Conservation (phyloP, 1,140 invertebrate genomes). For the Hycleus phaleratus region DNA sequence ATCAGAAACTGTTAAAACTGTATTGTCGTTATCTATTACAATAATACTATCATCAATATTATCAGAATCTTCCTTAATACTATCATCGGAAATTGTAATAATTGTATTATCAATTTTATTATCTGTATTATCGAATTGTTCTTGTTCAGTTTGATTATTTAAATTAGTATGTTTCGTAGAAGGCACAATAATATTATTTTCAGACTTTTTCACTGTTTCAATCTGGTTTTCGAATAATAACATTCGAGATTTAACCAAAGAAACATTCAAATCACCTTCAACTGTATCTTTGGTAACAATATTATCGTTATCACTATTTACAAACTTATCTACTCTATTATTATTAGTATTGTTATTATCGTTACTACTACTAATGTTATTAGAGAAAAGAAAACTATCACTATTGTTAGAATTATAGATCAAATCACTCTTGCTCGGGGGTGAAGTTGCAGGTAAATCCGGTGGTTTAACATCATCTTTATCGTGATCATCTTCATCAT, state of each 20-base stretch:
- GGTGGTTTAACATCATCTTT: slow-evolving; percentile 30
- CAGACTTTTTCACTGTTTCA: slow-evolving; percentile 23
- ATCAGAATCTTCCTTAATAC: neutral
- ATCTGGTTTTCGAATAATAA: slow-evolving; percentile 32
- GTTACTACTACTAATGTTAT: slow-evolving; percentile 1
- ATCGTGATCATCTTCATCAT: slow-evolving; percentile 4
- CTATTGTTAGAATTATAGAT: neutral
- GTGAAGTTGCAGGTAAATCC: slow-evolving; percentile 35
- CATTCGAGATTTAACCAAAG: slow-evolving; percentile 32
- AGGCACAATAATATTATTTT: slow-evolving; percentile 28
- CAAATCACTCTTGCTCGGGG: slow-evolving; percentile 19
- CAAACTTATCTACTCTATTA: slow-evolving; percentile 15
- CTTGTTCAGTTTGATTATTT: slow-evolving; percentile 2
- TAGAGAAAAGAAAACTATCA: neutral
- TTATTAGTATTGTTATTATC: slow-evolving; percentile 27
- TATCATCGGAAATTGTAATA: slow-evolving; percentile 3
- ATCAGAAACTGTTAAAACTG: neutral
- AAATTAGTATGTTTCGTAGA: neutral
- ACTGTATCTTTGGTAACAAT: slow-evolving; percentile 38
- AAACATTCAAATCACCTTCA: slow-evolving; percentile 16
- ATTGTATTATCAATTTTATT: neutral
- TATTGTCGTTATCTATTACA: neutral
- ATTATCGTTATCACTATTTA: slow-evolving; percentile 28
- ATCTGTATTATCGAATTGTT: neutral
- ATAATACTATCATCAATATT: neutral